Base-by-base conservation (phyloP, 2,888 invertebrate genomes). In the Megalurothrips usitatus region DNA sequence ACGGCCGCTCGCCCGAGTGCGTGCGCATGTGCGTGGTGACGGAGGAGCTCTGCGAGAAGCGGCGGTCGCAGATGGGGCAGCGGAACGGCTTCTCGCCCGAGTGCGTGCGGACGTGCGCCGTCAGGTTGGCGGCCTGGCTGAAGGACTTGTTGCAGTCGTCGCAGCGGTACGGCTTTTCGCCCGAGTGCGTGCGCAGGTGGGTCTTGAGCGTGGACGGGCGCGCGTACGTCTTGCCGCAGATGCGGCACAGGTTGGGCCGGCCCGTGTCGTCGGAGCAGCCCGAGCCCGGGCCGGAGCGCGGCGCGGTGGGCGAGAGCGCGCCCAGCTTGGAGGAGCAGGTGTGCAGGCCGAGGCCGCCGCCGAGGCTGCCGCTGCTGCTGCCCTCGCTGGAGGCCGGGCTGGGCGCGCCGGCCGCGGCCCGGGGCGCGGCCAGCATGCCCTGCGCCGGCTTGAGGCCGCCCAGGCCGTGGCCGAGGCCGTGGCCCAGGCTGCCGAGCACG, bases 1-100 rank as follows among this genome's bases (percentile, higher is more conserved):
- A 98, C 0, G 99, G 99, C 82, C 98, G 91, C 87, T 99, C 98
- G n/a, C 98, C 99, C n/a, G 97, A 97, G 89, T 99, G 99, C n/a
- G 99, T 99, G 86, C 99, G 91, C 97, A 98, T 98, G 90, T 99
- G 99, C 84, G 99, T 99, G 81, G 99, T 99, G 81, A 99, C 97
- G 81, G 94, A 94, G 85, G 97, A 97, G 87, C 93, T 93, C 87
- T 99, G 99, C 82, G 98, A 98, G 88, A 99, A 99, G 85, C 97
- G 92, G 82, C 99, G 91, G 87, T 97, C 96, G 88, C 99, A 99
- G 84, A 99, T 96, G 34, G 96, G 96, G 90, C 99, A 99, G 84
- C 94, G 92, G 87, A 99, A 99, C 78, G 99, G 99, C 87, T 99
- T 99, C 89, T 99, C 99, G 0, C 99, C 99, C 82, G 95, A 95